Evolutionary conservation across 2,888 invertebrate genomes (phyloP).

Genomic region (Phania funesta): DNA sequence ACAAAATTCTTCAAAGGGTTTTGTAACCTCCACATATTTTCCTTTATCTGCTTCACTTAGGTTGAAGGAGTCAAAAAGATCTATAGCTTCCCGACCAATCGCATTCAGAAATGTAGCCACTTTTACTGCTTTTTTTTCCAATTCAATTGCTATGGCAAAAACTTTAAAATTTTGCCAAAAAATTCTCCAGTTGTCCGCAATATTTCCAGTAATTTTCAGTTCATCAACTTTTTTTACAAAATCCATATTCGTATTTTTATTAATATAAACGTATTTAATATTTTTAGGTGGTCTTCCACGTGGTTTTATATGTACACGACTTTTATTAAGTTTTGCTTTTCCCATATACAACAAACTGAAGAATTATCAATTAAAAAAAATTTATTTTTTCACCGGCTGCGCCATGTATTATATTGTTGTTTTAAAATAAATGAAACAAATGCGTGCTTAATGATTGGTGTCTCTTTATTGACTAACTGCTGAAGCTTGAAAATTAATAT

Average conservation of each 20-base stretch:
- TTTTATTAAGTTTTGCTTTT: slow-evolving; percentile 2
- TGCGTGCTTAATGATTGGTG: too few relatives aligned
- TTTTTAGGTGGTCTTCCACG: slow-evolving; percentile 60
- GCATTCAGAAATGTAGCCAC: slow-evolving; percentile 70
- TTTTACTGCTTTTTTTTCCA: slow-evolving; percentile 68
- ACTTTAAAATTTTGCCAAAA: slow-evolving; percentile 69
- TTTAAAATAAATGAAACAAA: too few relatives aligned
- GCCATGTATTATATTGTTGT: too few relatives aligned
- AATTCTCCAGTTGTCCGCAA: slow-evolving; percentile 70
- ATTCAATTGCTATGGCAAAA: slow-evolving; percentile 69
- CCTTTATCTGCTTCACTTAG: slow-evolving; percentile 34
- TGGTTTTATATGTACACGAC: slow-evolving; percentile 14
- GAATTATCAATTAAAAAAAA: too few relatives aligned
- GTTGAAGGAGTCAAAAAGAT: slow-evolving; percentile 70
- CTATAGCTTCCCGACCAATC: slow-evolving; percentile 70
- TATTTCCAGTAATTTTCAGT: slow-evolving; percentile 63
- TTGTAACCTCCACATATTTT: slow-evolving; percentile 59
- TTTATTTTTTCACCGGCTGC: too few relatives aligned
- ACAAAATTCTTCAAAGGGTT: slow-evolving; percentile 64
- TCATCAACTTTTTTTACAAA: slow-evolving; percentile 56
- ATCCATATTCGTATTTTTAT: slow-evolving; percentile 42
- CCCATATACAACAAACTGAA: too few relatives aligned
- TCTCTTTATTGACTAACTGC: too few relatives aligned
- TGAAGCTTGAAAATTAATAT: too few relatives aligned
- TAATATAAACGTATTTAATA: slow-evolving; percentile 15